Percentiles rank a stretch among this genome's conserved stretches.
Evolutionary conservation across 2,113 vertebrate species (phyloP).

Genomic region (Sylvia atricapilla): DNA sequence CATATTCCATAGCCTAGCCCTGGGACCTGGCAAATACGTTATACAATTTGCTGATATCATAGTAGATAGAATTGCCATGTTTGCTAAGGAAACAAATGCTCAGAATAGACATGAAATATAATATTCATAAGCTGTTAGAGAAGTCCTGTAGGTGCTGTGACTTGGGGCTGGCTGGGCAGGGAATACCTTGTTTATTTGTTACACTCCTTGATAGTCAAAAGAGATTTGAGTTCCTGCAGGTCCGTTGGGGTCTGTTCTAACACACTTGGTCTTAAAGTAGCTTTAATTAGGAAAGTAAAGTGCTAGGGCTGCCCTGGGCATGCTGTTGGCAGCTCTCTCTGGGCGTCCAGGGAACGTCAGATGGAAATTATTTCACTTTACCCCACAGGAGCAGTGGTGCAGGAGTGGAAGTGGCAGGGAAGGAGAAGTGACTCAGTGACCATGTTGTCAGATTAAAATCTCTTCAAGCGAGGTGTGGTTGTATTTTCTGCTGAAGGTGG

Average conservation of each 20-base stretch:
- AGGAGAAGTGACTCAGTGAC: background rate
- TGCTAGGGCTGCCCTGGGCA: background rate
- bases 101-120: background rate
- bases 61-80: background rate
- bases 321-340: background rate
- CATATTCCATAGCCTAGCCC: background rate
- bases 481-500: background rate
- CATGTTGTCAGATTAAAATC: accelerated
- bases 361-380: background rate
- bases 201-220: background rate
- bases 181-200: background rate
- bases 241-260: background rate
- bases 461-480: accelerated
- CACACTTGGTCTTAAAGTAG: background rate
- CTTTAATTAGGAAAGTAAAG: background rate
- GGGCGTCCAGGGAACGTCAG: accelerated
- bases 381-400: background rate
- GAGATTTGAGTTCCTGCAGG: background rate
- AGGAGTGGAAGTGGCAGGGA: background rate
- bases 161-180: background rate
- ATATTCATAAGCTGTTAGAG: background rate
- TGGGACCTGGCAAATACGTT: background rate
- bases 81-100: background rate
- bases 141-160: background rate
- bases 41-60: background rate